Percentiles rank a stretch among this genome's conserved stretches.
phyloP scores from a whole-genome alignment of 1,140 invertebrate genomes.

The Cepaea nemoralis region DNA sequence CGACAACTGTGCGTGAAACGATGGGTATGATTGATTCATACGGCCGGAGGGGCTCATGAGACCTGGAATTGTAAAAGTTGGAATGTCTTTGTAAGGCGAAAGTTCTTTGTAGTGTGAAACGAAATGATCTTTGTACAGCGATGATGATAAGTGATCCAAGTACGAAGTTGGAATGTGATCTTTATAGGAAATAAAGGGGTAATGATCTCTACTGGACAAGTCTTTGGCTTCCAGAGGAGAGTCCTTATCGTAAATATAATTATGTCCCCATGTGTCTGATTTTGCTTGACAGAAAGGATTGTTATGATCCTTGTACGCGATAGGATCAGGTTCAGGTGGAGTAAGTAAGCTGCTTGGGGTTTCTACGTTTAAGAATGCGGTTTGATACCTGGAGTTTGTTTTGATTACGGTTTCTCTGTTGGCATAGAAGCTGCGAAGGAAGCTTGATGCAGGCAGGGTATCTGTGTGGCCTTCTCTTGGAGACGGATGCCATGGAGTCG shows the following conservation, averaged over 20 bases:
- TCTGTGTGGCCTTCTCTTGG: conserved; percentile 66
- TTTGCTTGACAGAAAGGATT: conserved; percentile 4
- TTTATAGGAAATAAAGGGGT: conserved; percentile 14
- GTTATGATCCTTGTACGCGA: conserved; percentile 17
- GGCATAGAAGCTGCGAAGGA: conserved; percentile 89
- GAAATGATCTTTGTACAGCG: conserved; percentile 78
- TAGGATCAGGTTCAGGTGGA: conserved; percentile 31
- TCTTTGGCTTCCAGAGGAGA: background rate
- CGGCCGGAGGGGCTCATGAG: conserved; percentile 40
- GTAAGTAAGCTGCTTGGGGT: conserved; percentile 31
- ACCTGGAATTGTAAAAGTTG: conserved; percentile 56
- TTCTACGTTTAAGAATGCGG: background rate
- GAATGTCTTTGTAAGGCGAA: conserved; percentile 76
- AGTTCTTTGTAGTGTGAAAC: conserved; percentile 82
- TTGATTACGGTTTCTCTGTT: conserved; percentile 94
- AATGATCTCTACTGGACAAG: background rate
- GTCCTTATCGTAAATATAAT: background rate
- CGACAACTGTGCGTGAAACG: conserved; percentile 27
- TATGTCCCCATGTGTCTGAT: background rate
- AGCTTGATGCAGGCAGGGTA: conserved; percentile 83
- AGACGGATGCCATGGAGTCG: conserved; percentile 38
- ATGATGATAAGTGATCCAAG: conserved; percentile 56
- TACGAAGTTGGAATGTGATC: conserved; percentile 11
- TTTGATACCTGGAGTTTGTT: conserved; percentile 78
- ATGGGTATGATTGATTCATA: conserved; percentile 29